Evolutionary conservation across 2,113 vertebrate species (phyloP), one percentile per base, ranked within the genome.

Genomic region (Muscicapa adusta): DNA sequence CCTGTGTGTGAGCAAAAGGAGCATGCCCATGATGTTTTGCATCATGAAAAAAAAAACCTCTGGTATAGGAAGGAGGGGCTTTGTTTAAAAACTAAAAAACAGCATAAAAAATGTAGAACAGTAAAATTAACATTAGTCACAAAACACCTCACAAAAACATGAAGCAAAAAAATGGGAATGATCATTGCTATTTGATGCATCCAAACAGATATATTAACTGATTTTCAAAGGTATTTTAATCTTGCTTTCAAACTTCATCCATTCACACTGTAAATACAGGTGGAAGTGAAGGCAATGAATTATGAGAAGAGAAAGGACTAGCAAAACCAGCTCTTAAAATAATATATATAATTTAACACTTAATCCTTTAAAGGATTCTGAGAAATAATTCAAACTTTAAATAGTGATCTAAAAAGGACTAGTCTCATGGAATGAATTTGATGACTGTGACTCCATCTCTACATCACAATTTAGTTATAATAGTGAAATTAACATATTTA

Each of bases 351-450:
- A 85, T 90, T 80, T 70, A 94, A 61, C 47, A 80, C 51, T 70
- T 81, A 75, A 87, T 85, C 38, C 26, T 81, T 92, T 71, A 68
- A 85, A 87, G 34, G 47, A 75, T 87, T 89, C 42, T 73, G 67
- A 72, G 68, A 91, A 93, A 82, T 67, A 6, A 72, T 86, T 93
- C 73, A 87, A 61, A 61, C 15, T 82, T 93, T 77, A 91, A 88
- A 65, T 33, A 67, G 31, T 54, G 43, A 81, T 67, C 43, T 78
- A 36, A 68, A 80, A 87, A 78, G 24, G 78, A 84, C 57, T 47
- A 60, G 33, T 77, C 51, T 86, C 40, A 38, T 31, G 36, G 75
- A 80, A 82, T 43, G 28, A 63, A 66, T 57, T 63, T 61, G 65
- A 63, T 83, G 58, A 71, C 65, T 60, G 18, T 94, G 45, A 62